Conservation (phyloP, 2,888 invertebrate genomes). For the Ectropis crepuscularia region DNA sequence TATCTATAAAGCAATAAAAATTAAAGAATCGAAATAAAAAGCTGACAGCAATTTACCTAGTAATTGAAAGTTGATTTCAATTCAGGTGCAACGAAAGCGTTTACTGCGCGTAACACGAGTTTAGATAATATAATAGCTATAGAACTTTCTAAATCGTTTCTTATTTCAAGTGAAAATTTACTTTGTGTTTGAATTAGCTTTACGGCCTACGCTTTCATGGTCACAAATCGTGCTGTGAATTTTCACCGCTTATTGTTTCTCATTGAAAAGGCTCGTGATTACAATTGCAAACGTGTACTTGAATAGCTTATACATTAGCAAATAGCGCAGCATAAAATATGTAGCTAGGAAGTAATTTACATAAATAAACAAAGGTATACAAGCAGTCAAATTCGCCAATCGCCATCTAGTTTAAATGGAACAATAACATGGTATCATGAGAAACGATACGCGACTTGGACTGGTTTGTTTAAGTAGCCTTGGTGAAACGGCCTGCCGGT, state of each 20-base stretch:
- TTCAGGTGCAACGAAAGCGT: constrained; percentile 70
- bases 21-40: constrained; percentile 33
- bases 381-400: constrained; percentile 19
- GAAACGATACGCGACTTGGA: constrained; percentile 37
- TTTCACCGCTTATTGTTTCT: constrained; percentile 36
- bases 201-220: constrained; percentile 48
- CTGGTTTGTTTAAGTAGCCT: constrained; percentile 42
- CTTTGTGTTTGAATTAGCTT: constrained; percentile 52
- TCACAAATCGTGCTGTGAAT: constrained; percentile 43
- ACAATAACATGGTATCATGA: constrained; percentile 34
- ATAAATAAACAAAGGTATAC: constrained; percentile 35
- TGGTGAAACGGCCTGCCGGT: constrained; percentile 41
- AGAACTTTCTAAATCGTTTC: constrained; percentile 71
- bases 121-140: constrained; percentile 63
- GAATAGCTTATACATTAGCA: constrained; percentile 28
- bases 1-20: constrained; percentile 20
- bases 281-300: constrained; percentile 38
- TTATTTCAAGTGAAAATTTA: constrained; percentile 56
- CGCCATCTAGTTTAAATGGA: constrained; percentile 30
- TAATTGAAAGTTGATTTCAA: constrained; percentile 67
- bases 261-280: constrained; percentile 27
- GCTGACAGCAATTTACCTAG: constrained; percentile 53
- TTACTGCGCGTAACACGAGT: constrained; percentile 66
- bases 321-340: constrained; percentile 16
- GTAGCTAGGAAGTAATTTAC: constrained; percentile 35